These are phyloP conservation scores for Oostethus manadensis DNA, from an alignment of 2,113 vertebrate genomes.

Conservation along the genomic window DNA sequence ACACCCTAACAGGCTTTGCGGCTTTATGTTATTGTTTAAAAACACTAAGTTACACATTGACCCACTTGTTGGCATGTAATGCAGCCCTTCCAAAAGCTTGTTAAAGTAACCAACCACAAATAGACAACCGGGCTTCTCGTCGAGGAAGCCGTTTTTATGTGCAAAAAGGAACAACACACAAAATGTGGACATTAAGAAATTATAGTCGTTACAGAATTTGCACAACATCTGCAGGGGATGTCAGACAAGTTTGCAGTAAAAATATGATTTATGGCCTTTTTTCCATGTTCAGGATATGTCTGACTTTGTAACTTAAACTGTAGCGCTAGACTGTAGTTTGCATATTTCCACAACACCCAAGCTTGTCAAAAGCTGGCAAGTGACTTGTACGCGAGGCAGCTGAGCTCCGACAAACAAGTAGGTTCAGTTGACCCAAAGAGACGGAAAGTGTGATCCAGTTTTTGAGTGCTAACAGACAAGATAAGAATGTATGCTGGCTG, in stretches of 20 bases:
- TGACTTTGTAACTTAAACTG: neutral
- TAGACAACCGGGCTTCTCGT: too few species aligned
- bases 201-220: neutral
- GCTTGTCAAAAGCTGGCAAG: neutral
- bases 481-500: neutral
- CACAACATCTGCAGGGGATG: neutral
- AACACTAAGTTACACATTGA: slow-evolving; percentile 60
- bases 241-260: neutral
- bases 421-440: slow-evolving; percentile 45
- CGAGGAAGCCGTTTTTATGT: neutral
- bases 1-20: slow-evolving; percentile 61
- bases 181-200: neutral
- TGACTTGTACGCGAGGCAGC: slow-evolving; percentile 37
- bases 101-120: neutral
- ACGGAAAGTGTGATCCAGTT: slow-evolving; percentile 20
- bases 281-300: neutral
- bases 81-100: neutral
- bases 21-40: slow-evolving; percentile 54
- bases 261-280: neutral
- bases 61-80: slow-evolving; percentile 40
- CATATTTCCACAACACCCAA: neutral
- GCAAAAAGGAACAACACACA: neutral
- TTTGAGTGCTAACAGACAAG: neutral
- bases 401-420: slow-evolving; percentile 28
- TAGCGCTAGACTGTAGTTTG: slow-evolving; percentile 21